phyloP scores from a whole-genome alignment of 1,140 invertebrate genomes.

The Drosophila erecta region DNA sequence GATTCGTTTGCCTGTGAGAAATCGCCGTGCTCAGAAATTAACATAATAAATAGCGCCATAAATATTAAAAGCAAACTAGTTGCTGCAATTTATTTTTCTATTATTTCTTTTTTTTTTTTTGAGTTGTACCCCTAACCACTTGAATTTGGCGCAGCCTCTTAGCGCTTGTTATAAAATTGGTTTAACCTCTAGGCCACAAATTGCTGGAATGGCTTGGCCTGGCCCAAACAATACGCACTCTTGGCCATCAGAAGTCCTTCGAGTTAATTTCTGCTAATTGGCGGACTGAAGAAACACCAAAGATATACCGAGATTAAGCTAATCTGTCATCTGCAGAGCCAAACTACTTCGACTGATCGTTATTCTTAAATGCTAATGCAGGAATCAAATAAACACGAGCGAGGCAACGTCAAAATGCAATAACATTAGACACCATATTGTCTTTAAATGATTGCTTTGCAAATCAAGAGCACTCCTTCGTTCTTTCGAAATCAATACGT shows the following conservation, averaged over 20 bases:
- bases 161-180: conserved; percentile 53
- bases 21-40: conserved; percentile 37
- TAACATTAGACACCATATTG: background rate
- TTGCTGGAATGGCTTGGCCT: background rate
- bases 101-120: conserved; percentile 1
- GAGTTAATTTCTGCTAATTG: conserved; percentile 44
- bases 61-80: conserved; percentile 58
- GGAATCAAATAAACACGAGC: conserved; percentile 12
- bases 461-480: background rate
- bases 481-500: too few relatives aligned
- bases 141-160: conserved; percentile 25
- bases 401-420: background rate
- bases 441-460: background rate
- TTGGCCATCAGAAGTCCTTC: conserved; percentile 37
- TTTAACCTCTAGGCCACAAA: conserved; percentile 43
- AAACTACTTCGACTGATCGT: conserved; percentile 22
- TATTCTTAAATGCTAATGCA: conserved; percentile 35
- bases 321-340: conserved; percentile 20
- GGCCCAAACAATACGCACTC: conserved; percentile 21
- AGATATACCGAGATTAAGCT: conserved; percentile 20
- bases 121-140: conserved; percentile 15
- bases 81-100: conserved; percentile 44
- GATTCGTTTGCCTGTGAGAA: conserved; percentile 36
- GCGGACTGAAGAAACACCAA: conserved; percentile 10
- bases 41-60: conserved; percentile 65